Base-by-base conservation (phyloP, 1,140 invertebrate species). In the Prorops nasuta region DNA sequence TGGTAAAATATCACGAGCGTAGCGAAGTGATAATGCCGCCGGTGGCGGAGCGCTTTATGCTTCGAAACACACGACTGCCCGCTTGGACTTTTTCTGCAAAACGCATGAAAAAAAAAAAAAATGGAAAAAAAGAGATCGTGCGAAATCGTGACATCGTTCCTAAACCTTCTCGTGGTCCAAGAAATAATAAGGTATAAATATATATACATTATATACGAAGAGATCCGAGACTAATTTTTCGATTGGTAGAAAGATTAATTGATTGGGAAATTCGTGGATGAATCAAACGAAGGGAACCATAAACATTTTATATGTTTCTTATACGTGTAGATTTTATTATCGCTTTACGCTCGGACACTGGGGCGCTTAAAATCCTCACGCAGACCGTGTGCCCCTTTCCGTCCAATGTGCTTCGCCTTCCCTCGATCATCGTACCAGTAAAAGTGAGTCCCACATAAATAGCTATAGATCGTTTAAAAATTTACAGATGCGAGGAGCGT, bases 71-170 rank as follows among this genome's bases (percentile, higher is more conserved):
- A 71, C 63, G 66, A 73, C 57, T 69, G 71, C 56, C 47, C 56
- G 49, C 54, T 56, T 58, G 52, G 47, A 69, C 58, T 68, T 73
- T 72, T 76, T 72, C 65, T 58, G 51, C 49, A 41, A 14, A 28
- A 24, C 40, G 35, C 39, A 37, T 49, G 63, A 63, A 45, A 49
- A 24, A 50, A 49, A 56, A 16, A 22, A 37, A 19, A 32, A 51
- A 38, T 52, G 42, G 44, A 46, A 44, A 58, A 48, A 44, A 54
- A 45, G 54, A 56, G 56, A 64, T 67, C 54, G 64, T 62, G 62
- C 56, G 59, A 69, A 69, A 67, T 72, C 67, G 63, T 68, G 67
- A 71, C 67, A 68, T 72, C 65, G 64, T 67, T 66, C 56, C 52
- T 52, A 7, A 9, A 3, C 22, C 18, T 31, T 14, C 8, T 22